Base-by-base conservation (phyloP, 2,797 vertebrate species). In the Linurgus olivaceus region DNA sequence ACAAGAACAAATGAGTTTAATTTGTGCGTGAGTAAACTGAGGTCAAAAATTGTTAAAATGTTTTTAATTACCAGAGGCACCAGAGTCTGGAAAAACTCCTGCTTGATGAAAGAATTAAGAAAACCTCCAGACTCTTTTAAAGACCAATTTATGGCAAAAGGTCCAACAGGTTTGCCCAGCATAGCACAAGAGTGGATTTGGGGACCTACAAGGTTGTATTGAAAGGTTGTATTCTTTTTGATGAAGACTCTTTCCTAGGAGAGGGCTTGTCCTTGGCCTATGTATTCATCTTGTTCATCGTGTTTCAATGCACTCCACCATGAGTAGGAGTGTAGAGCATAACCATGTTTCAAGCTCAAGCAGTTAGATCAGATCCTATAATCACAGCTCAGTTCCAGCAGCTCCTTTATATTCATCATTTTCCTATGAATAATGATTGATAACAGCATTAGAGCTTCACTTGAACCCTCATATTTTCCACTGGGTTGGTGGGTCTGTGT, bases 311-410 rank as follows among this genome's bases (percentile, higher is more conserved):
- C 6, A 7, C 3, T 63, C 48, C 40, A 35, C 10, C 13, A 5
- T 13, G 29, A 74, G 35, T 29, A 42, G 10, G 1, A 50, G 5
- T 0, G 0, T 26, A 38, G 24, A 44, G 2, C 5, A 29, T 9
- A 48, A 33, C 18, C 33, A 5, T 12, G 3, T 51, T 87, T 66
- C 25, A 29, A 76, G 11, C 13, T 65, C 0, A 0, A 58, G 18
- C 37, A 71, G 26, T 17, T 33, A n/a, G 6, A 31, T 48, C 38
- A 45, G 13, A 24, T 66, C 33, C 37, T 59, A 45, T 72, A 86
- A 68, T 26, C 76, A 62, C 12, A 78, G 6, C 33, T 88, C 8
- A 20, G 16, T 70, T 86, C 33, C 58, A 88, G 8, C 17, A 70
- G 21, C 12, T 80, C 17, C 21, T 18, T 23, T 38, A 58, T 13